Evolutionary conservation across 2,888 invertebrate species (phyloP).

Genomic region (Oscheius onirici): DNA sequence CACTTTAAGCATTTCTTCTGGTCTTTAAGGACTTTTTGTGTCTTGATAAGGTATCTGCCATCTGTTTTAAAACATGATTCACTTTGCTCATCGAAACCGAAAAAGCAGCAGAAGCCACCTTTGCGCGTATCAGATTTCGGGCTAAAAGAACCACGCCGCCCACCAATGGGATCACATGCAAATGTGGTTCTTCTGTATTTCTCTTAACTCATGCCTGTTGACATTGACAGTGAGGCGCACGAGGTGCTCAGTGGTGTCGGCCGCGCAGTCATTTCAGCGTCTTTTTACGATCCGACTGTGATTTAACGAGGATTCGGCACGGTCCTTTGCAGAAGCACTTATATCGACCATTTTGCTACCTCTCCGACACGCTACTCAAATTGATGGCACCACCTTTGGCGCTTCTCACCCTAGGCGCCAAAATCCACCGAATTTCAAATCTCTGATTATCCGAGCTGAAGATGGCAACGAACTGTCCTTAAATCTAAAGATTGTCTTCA

Average conservation of each 20-base stretch:
- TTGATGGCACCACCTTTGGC: too few species aligned
- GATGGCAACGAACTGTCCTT: too few species aligned
- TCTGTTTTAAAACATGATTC: too few species aligned
- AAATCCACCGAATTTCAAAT: too few species aligned
- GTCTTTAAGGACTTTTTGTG: too few species aligned
- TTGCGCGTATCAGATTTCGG: neutral
- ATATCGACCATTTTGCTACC: constrained; percentile 29
- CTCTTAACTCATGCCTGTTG: neutral
- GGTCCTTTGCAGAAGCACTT: constrained; percentile 29
- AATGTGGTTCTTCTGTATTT: neutral
- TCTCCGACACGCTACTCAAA: constrained; percentile 18
- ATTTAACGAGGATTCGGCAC: constrained; percentile 32
- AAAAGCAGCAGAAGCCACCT: neutral
- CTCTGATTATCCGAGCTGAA: too few species aligned
- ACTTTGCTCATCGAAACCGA: neutral
- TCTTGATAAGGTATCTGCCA: too few species aligned
- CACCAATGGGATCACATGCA: neutral
- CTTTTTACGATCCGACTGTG: constrained; percentile 35
- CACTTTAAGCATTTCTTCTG: too few species aligned
- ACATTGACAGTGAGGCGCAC: constrained; percentile 13
- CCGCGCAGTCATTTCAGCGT: constrained; percentile 33
- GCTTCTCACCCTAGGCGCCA: too few species aligned
- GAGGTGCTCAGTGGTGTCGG: constrained; percentile 32
- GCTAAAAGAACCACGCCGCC: neutral
- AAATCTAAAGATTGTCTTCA: too few species aligned